Evolutionary conservation across 2,113 vertebrate species (phyloP).

Genomic region (Boulengeromyrus knoepffleri): DNA sequence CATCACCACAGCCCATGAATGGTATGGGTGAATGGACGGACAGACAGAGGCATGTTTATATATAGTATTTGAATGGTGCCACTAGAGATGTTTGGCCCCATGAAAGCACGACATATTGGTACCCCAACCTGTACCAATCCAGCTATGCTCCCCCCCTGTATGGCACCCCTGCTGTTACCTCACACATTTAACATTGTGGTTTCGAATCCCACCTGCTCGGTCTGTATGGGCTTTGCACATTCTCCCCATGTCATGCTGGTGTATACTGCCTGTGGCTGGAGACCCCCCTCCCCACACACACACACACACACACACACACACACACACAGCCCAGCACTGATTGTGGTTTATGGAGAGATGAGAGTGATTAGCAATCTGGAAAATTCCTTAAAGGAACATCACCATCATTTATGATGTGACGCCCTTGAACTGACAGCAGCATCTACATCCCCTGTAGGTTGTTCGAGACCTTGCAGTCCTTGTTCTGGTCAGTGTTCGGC

Average conservation of each 20-base stretch:
- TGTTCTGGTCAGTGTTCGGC: conserved; percentile 84
- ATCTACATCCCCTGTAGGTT: conserved; percentile 49
- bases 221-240: not conserved
- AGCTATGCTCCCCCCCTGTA: not conserved
- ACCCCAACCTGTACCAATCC: not conserved
- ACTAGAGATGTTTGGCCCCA: not conserved
- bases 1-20: not conserved
- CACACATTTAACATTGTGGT: not conserved
- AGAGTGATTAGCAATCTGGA: not conserved
- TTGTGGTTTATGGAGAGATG: not conserved
- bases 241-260: not conserved
- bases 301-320: too few species aligned
- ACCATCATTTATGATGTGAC: not conserved
- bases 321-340: not conserved
- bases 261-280: not conserved
- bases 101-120: too few species aligned
- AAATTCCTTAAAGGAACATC: not conserved
- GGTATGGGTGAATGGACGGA: not conserved
- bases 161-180: not conserved
- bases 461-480: conserved; percentile 81
- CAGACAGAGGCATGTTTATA: not conserved
- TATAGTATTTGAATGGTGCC: not conserved
- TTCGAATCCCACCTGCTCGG: not conserved
- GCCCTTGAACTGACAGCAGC: not conserved
- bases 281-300: not conserved